Base-by-base conservation (phyloP, 2,797 vertebrate species). In the Petrocephalus schoutedeni region DNA sequence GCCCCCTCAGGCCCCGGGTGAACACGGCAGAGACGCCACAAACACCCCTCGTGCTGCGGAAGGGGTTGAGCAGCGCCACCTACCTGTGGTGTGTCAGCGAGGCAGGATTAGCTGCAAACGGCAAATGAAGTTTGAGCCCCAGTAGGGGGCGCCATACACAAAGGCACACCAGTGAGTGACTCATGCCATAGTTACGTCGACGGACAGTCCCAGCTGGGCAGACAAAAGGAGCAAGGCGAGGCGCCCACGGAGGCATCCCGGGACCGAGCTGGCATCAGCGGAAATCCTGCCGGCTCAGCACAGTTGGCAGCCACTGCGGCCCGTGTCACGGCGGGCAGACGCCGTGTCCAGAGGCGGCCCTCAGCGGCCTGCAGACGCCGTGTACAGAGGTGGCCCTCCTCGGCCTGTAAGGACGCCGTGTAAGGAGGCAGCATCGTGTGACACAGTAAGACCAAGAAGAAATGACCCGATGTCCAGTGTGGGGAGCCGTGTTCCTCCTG, bases 171-270 rank as follows among this genome's bases (percentile, higher is more conserved):
- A 74, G 88, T 0, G 19, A 7, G 67, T 88, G 85, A 77, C 67
- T 88, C 88, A 88, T 59, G 41, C 21, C 16, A 0, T 84, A 88
- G 84, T 57, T 32, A 86, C 53, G 84, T 64, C 6, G 10, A 59
- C 16, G 2, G 41, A 88, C 61, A 59, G 21, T 21, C 58, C 16
- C 41, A 9, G 9, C 16, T 0, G 54, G 19, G 28, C 14, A 12
- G 85, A 56, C 87, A 85, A 86, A 86, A 32, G 71, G 36, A 32
- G 28, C 14, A 89, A 93, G 92, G 91, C 91, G 92, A 91, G 91
- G 91, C 86, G 19, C 87, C 86, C 88, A 89, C 87, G 90, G 54
- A 82, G 74, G 74, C 77, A 61, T 53, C 77, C 32, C n/a, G n/a
- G 21, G 36, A 45, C 3, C 8, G 4, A 7, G 82, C 56, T 41